Evolutionary conservation across 2,888 invertebrate species (phyloP), one percentile per base, ranked within the genome.

Genomic region (Drosophila fulvimacula): DNA sequence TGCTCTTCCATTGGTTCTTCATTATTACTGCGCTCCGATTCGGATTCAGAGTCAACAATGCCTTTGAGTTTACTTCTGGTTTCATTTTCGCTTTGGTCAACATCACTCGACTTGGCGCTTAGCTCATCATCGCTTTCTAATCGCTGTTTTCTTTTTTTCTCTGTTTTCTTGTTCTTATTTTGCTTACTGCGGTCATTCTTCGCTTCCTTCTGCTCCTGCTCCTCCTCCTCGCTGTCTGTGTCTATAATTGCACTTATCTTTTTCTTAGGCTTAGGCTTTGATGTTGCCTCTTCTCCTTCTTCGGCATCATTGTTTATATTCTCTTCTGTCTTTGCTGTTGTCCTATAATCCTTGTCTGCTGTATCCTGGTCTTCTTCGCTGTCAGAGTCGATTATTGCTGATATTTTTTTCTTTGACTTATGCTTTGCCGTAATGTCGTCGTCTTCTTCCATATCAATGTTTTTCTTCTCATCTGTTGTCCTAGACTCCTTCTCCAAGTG

Each of bases 201-300:
- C 13, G 19, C 30, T 19, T 30, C 7, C 1, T 41, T 17, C 1
- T 39, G 15, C 7, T 34, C 11, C 24, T 41, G 19, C 2, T 42
- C 24, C 34, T 86, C 80, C 17, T 76, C 76, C 27, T 89, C 90
- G 63, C 83, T 90, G 30, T 89, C 89, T 1, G 90, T 80, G 49
- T 80, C 81, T 21, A 81, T 67, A 19, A 85, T 46, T 2, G 69
- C 41, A 0, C 79, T 75, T 13, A 76, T 77, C 56, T 81, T 91
- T 9, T 78, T 75, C 30, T 61, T 86, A 5, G 42, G 10, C 17
- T 65, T 55, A 27, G 21, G 1, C 6, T 55, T 36, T 15, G 24
- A 42, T 1, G 11, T 19, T 11, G 13, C 5, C 5, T 32, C 32
- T 9, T 21, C 24, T 7, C 48, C 36, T 38, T 41, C 36, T 11